Base-by-base conservation (phyloP, 2,888 invertebrate genomes). In the Synergus japonicus region DNA sequence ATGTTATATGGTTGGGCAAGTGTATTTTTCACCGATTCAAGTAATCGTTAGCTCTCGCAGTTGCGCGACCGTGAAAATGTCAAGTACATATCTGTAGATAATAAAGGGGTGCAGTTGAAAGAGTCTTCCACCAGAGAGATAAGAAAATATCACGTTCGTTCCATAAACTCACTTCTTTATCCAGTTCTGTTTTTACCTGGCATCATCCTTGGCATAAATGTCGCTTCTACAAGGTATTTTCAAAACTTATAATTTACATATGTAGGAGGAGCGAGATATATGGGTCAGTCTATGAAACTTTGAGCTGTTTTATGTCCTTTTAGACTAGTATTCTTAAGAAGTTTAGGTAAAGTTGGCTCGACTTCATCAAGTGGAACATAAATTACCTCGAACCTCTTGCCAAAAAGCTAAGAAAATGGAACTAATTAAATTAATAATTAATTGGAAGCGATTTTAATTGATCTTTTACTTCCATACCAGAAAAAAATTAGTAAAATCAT, bases 111-210 rank as follows among this genome's bases (percentile, higher is more conserved):
- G 46, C 46, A 67, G 13, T 46, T 67, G 18, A 44, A 18, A 46
- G 67, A 46, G 46, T 67, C 29, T 22, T 18, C 46, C 8, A 46
- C 12, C 67, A 67, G 43, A 67, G 29, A 67, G 22, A 22, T 67
- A 46, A 22, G 22, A 67, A 44, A 46, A 46, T 67, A 67, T 67
- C 54, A 54, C 54, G 54, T 54, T 67, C 67, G 67, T 22, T 46
- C 22, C 22, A 67, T 43, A 67, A 67, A 46, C 46, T 67, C 22
- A 22, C 29, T 46, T 29, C 44, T 67, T 67, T 67, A 46, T 22
- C 13, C 22, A 18, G 13, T 12, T 46, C 5, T 67, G 44, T 22
- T 44, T 44, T 12, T 7, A 22, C 18, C 8, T 22, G 2, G 1
- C 44, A 18, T 65, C 41, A 22, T 66, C 43, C n/a, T 9, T 18